Percentiles rank a stretch among this genome's conserved stretches.
Evolutionary conservation across 2,888 invertebrate species (phyloP).

Genomic region (Allophyes oxyacanthae): DNA sequence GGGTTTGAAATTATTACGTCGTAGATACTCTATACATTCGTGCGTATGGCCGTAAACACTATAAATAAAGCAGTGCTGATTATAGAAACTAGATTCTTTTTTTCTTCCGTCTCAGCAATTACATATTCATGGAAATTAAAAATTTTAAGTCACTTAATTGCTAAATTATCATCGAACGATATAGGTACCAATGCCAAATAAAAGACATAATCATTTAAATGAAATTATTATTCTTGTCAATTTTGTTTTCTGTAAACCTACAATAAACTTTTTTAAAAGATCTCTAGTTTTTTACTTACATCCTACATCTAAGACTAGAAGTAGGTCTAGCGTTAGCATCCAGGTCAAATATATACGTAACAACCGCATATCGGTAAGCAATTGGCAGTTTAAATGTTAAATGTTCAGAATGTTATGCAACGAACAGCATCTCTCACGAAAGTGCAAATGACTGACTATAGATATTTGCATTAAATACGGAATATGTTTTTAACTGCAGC

Average conservation of each 20-base stretch:
- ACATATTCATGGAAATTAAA: constrained; percentile 1
- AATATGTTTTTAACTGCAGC: constrained; percentile 28
- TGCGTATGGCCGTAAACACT: not conserved
- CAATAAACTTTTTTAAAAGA: too few relatives aligned
- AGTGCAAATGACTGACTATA: constrained; percentile 61
- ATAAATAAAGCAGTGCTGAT: not conserved
- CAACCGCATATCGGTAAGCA: constrained; percentile 62
- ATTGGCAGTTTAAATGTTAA: constrained; percentile 72
- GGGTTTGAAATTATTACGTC: constrained; percentile 12
- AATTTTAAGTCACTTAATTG: too few relatives aligned
- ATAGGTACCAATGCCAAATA: too few relatives aligned
- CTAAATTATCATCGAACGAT: too few relatives aligned
- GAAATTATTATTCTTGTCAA: not conserved
- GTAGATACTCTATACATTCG: not conserved
- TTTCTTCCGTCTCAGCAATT: not conserved
- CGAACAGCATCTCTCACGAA: constrained; percentile 64
- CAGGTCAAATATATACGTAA: constrained; percentile 70
- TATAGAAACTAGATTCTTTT: not conserved
- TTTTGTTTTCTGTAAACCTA: not conserved
- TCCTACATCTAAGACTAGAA: constrained; percentile 32
- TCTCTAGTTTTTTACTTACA: too few relatives aligned
- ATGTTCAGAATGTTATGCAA: constrained; percentile 70
- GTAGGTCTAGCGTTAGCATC: constrained; percentile 59
- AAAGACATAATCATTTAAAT: not conserved
- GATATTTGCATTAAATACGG: constrained; percentile 15